These are phyloP conservation scores for Anhinga rufa DNA, from an alignment of 2,113 vertebrate genomes.

Conservation along the genomic window DNA sequence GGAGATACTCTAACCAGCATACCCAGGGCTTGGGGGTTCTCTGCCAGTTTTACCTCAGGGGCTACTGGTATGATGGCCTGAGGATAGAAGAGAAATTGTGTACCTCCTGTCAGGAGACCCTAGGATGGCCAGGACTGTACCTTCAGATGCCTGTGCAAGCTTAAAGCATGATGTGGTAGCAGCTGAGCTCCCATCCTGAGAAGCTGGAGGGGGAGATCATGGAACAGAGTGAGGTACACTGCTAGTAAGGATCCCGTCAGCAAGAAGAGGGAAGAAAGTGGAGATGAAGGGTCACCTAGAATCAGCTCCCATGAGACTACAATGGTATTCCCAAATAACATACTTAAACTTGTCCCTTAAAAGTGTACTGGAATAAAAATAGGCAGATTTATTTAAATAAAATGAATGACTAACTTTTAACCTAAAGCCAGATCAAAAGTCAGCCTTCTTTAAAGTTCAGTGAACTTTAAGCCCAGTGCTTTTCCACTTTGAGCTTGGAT, in stretches of 20 bases:
- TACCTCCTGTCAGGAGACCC: background rate
- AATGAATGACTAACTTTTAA: background rate
- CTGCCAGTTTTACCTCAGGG: background rate
- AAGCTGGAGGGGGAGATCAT: background rate
- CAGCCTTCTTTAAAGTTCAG: background rate
- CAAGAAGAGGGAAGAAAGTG: background rate
- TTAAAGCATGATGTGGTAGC: background rate
- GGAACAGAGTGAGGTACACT: fast-evolving
- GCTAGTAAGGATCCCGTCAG: background rate
- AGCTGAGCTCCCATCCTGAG: background rate
- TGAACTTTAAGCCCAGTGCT: background rate
- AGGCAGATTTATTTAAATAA: background rate
- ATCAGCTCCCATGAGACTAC: fast-evolving
- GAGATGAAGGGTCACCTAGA: background rate
- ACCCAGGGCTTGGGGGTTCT: background rate
- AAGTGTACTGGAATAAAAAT: background rate
- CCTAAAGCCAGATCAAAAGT: background rate
- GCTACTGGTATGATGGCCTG: background rate
- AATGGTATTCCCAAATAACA: background rate
- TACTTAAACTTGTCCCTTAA: background rate
- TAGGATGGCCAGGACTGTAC: background rate
- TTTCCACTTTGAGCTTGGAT: background rate
- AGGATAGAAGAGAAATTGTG: background rate
- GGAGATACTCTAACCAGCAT: background rate
- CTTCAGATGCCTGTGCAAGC: background rate